Base-by-base conservation (phyloP, 2,797 vertebrate genomes). In the Syndactyla subalaris region DNA sequence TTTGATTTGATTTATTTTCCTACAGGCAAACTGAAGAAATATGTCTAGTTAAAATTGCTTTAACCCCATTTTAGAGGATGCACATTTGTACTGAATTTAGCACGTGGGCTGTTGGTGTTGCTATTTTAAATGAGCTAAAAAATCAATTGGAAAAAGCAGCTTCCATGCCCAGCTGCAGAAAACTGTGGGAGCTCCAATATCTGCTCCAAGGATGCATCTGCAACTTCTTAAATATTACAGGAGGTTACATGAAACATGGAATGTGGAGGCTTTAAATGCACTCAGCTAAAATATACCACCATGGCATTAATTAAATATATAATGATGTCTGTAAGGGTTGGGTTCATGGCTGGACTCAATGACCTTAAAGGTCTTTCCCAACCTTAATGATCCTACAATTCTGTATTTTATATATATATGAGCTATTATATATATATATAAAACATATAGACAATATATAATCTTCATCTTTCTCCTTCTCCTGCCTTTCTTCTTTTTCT, bases 91-190 rank as follows among this genome's bases (percentile, higher is more conserved):
- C 95, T 71, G 97, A 96, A 93, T 97, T 98, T 96, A 92, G 96
- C 96, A 82, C 95, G 90, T 58, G 51, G 82, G 89, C 93, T 83
- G 93, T 98, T 98, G 98, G 98, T 95, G 97, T 97, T 98, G 96
- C 94, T 98, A 97, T 98, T 98, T 98, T 97, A 98, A 96, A 98
- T 97, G 95, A 98, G 97, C 98, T 97, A 97, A 98, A 98, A 98
- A 98, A 98, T 98, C 98, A 95, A 98, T 98, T 43, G 96, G 88
- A 95, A 97, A 98, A 98, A 96, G 92, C 89, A 97, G 97, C 98
- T 96, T 97, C 88, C 77, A 77, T 17, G 80, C 49, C 73, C 94
- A 59, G 97, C 98, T 97, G 65, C 39, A 97, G 96, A 97, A 98
- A 98, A 88, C 94, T 88, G 91, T 79, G 74, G 94, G 87, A 95